These are phyloP conservation scores for Oenanthe melanoleuca DNA, from an alignment of 2,113 vertebrate species.

Conservation along the genomic window DNA sequence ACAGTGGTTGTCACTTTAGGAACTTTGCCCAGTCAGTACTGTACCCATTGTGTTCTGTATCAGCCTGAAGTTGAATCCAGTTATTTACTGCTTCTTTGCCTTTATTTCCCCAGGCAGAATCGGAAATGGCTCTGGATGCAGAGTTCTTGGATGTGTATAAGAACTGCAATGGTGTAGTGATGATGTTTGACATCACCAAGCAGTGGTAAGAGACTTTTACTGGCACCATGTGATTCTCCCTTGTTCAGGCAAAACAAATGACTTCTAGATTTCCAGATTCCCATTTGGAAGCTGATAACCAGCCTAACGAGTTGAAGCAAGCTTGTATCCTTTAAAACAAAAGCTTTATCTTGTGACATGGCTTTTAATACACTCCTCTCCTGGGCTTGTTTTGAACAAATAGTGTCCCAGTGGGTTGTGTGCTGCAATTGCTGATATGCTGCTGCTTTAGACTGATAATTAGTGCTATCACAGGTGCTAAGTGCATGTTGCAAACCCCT, in stretches of 20 bases:
- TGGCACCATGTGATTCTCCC: fast-evolving
- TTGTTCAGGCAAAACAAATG: neutral
- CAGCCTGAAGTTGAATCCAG: neutral
- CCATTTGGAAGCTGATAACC: neutral
- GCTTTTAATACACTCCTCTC: neutral
- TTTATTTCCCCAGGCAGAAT: conserved; percentile 79
- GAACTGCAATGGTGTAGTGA: conserved; percentile 95
- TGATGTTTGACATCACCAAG: conserved; percentile 99
- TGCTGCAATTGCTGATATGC: neutral
- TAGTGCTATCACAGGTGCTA: neutral
- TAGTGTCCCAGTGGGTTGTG: neutral
- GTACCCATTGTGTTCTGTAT: neutral
- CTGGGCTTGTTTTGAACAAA: neutral
- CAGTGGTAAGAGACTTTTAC: conserved; percentile 85
- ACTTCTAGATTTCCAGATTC: neutral
- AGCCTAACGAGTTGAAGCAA: neutral
- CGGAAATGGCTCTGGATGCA: conserved; percentile 92
- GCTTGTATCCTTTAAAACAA: conserved; percentile 6
- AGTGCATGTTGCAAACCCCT: neutral
- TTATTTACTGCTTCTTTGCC: neutral
- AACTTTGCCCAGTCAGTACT: neutral
- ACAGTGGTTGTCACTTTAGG: neutral
- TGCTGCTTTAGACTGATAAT: neutral
- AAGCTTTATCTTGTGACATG: neutral
- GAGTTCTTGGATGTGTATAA: conserved; percentile 99